Conservation (phyloP, 2,888 invertebrate genomes). For the Conops quadrifasciatus region DNA sequence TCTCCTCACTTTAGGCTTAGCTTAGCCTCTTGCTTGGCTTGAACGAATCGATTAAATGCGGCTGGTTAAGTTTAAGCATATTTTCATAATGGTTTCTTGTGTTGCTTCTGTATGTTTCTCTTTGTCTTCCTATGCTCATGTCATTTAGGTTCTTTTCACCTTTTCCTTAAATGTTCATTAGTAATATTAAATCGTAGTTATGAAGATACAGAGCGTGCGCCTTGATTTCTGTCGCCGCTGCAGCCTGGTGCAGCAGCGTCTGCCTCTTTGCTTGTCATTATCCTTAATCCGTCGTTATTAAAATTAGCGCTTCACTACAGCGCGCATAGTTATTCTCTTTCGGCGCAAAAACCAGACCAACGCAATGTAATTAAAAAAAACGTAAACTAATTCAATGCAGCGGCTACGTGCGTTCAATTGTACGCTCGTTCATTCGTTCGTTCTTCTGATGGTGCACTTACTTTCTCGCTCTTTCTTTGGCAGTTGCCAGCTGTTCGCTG, state of each 20-base stretch:
- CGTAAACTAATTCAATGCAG: background rate
- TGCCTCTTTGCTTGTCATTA: background rate
- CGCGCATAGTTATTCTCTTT: background rate
- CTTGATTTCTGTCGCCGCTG: too few species aligned
- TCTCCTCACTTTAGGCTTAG: background rate
- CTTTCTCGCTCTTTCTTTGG: too few species aligned
- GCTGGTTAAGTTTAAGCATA: background rate
- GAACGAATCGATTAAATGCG: constrained; percentile 11
- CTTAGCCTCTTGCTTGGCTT: background rate
- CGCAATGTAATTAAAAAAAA: background rate
- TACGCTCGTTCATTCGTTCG: too few species aligned
- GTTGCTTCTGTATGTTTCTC: too few species aligned
- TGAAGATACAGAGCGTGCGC: too few species aligned
- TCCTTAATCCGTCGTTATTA: background rate
- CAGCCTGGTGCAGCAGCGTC: background rate
- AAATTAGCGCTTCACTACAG: background rate
- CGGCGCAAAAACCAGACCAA: background rate
- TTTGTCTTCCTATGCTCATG: background rate
- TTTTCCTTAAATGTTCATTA: background rate
- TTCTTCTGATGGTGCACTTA: too few species aligned
- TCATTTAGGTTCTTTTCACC: background rate
- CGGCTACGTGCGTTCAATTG: too few species aligned
- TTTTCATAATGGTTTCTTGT: constrained; percentile 2
- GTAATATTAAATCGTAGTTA: background rate
- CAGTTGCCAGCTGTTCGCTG: too few species aligned